phyloP scores from a whole-genome alignment of 2,888 invertebrate genomes.

The Lagria hirta region DNA sequence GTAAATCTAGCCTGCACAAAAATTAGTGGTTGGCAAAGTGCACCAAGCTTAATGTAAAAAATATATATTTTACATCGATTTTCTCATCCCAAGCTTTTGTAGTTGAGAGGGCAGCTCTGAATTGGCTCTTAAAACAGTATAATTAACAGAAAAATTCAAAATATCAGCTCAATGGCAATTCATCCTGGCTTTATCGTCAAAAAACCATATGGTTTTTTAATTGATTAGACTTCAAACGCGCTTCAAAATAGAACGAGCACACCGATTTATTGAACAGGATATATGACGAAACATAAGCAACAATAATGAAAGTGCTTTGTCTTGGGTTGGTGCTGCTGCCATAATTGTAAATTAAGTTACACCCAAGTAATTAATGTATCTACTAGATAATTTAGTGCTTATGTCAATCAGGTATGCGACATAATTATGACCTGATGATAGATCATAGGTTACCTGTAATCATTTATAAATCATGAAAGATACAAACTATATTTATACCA shows the following conservation, averaged over 20 bases:
- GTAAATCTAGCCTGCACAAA: no score
- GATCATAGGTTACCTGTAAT: constrained; percentile 14
- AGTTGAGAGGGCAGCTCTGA: no score
- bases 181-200: no score
- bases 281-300: constrained; percentile 21
- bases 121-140: no score
- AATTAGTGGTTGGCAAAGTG: no score
- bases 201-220: constrained; percentile 9
- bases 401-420: constrained; percentile 31
- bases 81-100: no score
- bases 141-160: no score
- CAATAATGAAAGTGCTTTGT: constrained; percentile 34
- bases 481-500: no score
- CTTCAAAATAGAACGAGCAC: constrained; percentile 13
- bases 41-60: no score
- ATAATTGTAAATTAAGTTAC: constrained; percentile 36
- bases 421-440: constrained; percentile 18
- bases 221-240: constrained; percentile 8
- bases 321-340: constrained; percentile 28
- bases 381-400: constrained; percentile 26
- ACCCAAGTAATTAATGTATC: constrained; percentile 37
- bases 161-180: no score
- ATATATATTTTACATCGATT: no score
- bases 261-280: constrained; percentile 23
- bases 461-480: constrained; percentile 18